Conservation (phyloP, 2,113 vertebrate species). For the Salvelinus sp. region DNA sequence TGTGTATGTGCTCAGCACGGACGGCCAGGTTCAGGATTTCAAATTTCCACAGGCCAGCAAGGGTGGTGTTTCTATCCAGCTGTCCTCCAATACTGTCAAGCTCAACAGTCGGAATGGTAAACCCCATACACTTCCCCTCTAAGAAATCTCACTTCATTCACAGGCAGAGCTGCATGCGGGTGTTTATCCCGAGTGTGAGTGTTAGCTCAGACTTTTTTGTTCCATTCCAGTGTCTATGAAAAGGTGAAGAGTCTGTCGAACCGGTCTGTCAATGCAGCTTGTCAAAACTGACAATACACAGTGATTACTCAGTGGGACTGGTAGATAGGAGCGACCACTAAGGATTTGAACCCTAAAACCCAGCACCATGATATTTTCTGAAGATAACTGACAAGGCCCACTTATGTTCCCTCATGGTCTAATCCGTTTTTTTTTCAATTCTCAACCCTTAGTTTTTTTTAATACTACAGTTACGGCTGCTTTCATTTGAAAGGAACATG, state of each 20-base stretch:
- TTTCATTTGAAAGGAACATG: neutral
- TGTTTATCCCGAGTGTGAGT: slow-evolving; percentile 10
- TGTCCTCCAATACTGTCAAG: slow-evolving; percentile 95
- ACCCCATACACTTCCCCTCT: slow-evolving; percentile 31
- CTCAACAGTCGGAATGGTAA: slow-evolving; percentile 97
- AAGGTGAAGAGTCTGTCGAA: slow-evolving; percentile 19
- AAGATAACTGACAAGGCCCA: slow-evolving; percentile 10
- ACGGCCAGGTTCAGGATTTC: slow-evolving; percentile 97
- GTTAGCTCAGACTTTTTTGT: slow-evolving; percentile 28
- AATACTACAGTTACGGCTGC: neutral
- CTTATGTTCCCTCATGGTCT: slow-evolving; percentile 2
- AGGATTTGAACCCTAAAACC: slow-evolving; percentile 22
- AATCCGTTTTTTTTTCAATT: neutral
- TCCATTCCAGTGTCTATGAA: slow-evolving; percentile 25
- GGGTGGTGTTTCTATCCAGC: slow-evolving; percentile 91
- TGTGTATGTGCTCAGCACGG: slow-evolving; percentile 94
- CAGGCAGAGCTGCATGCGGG: neutral
- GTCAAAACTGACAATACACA: slow-evolving; percentile 30
- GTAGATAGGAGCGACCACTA: slow-evolving; percentile 14
- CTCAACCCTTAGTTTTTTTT: slow-evolving; percentile 18
- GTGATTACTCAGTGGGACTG: slow-evolving; percentile 26
- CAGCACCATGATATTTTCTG: slow-evolving; percentile 8
- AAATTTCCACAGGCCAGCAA: slow-evolving; percentile 93
- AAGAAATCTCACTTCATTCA: neutral
- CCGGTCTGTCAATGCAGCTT: slow-evolving; percentile 10